These are phyloP conservation scores for Bombus balteatus DNA, from an alignment of 1,140 invertebrate species.

Conservation along the genomic window DNA sequence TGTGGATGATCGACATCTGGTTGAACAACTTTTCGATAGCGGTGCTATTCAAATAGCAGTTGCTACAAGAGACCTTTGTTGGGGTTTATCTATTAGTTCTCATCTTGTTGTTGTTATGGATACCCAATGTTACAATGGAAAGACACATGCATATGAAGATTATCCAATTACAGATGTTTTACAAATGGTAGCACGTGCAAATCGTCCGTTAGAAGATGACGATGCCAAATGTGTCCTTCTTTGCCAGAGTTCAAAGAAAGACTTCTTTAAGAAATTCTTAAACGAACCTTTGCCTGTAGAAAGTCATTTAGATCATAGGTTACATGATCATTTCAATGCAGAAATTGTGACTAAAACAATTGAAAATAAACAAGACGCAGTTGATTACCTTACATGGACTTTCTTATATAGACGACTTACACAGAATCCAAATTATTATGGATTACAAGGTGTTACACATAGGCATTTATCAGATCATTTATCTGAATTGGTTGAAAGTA, in stretches of 20 bases:
- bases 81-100: slow-evolving; percentile 93
- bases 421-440: slow-evolving; percentile 99
- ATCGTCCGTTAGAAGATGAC: slow-evolving; percentile 94
- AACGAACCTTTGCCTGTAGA: slow-evolving; percentile 99
- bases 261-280: slow-evolving; percentile 99
- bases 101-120: slow-evolving; percentile 99
- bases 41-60: slow-evolving; percentile 98
- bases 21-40: slow-evolving; percentile 96
- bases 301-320: slow-evolving; percentile 97
- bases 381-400: slow-evolving; percentile 99
- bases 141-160: slow-evolving; percentile 96
- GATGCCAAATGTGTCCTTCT: slow-evolving; percentile 98
- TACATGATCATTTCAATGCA: slow-evolving; percentile 99
- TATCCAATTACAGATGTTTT: slow-evolving; percentile 98
- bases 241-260: slow-evolving; percentile 98
- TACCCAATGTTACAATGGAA: slow-evolving; percentile 98
- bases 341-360: slow-evolving; percentile 99
- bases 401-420: slow-evolving; percentile 98
- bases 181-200: slow-evolving; percentile 98
- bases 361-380: slow-evolving; percentile 99
- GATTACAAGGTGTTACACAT: slow-evolving; percentile 97
- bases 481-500: slow-evolving; percentile 98
- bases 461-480: slow-evolving; percentile 98
- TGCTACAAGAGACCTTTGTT: slow-evolving; percentile 94
- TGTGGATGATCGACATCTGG: slow-evolving; percentile 91